Evolutionary conservation across 2,113 vertebrate species (phyloP), one percentile per base, ranked within the genome.

Genomic region (Phylloscopus trochiloides): DNA sequence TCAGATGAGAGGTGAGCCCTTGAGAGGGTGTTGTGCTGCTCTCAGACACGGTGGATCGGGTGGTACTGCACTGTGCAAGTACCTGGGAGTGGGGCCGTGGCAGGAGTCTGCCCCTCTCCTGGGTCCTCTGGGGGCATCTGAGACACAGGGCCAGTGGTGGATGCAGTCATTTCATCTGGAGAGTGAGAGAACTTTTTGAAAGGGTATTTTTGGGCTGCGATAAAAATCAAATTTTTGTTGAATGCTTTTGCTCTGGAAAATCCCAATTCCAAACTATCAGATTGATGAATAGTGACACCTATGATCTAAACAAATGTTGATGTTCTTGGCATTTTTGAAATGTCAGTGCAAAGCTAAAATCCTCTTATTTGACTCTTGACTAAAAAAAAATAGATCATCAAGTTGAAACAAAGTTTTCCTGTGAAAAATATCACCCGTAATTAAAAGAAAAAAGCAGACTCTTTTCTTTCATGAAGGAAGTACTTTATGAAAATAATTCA

Each of bases 261-360:
- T 90, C 75, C 51, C 68, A 66, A 0, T 90, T 94, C 47, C 83
- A 59, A 96, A 84, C 66, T 66, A 92, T 66, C 75, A 67, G 54
- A 74, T 5, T 93, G 86, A 96, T 88, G 45, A 93, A 88, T 80
- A 90, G 86, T 90, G 95, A 73, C 91, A 77, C 79, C 72, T 88
- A 77, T 97, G 91, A 94, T 93, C 82, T 91, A 94, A 95, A 96
- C 91, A 96, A 95, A 95, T 83, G 88, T 26, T 93, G 95, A 94
- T 95, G 63, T 94, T 90, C 63, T 83, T 95, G 95, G 95, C 94
- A 96, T 97, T 97, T 96, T 67, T 93, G 70, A 97, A 97, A 97
- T 96, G 96, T 95, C 92, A 97, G 21, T 51, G 75, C 54, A 71
- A 93, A 95, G 68, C 75, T 84, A 77, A 94, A 92, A 88, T 86